Conservation (phyloP, 2,797 vertebrate genomes). For the Sphenodon punctatus region DNA sequence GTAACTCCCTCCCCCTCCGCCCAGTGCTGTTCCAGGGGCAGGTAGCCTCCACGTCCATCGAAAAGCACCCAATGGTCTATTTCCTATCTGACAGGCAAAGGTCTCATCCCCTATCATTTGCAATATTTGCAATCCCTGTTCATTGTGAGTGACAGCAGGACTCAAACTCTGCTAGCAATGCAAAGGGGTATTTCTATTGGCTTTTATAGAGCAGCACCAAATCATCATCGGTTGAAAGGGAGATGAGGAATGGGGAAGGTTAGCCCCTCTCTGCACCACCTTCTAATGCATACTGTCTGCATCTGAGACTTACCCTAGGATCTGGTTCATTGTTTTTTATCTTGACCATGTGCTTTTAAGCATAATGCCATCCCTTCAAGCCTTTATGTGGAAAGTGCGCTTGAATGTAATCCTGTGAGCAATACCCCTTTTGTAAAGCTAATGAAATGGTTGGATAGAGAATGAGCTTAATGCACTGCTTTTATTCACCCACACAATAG, state of each 20-base stretch:
- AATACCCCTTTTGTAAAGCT: slow-evolving; percentile 31
- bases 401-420: neutral
- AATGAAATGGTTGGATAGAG: neutral
- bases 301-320: neutral
- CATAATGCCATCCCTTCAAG: slow-evolving; percentile 4
- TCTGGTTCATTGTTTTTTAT: slow-evolving; percentile 19
- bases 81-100: neutral
- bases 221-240: neutral
- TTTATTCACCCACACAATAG: neutral
- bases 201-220: neutral
- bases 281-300: neutral
- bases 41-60: too few relatives aligned
- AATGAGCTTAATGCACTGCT: neutral
- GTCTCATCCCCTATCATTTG: neutral
- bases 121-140: slow-evolving; percentile 10
- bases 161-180: neutral
- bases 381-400: neutral
- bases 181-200: neutral
- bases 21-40: too few relatives aligned
- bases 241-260: too few relatives aligned
- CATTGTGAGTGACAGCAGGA: neutral
- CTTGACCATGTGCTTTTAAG: neutral
- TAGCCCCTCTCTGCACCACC: neutral
- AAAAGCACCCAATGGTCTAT: too few relatives aligned
- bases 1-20: too few relatives aligned